A percentile compares a stretch with the other conserved stretches of the same genome.
These are phyloP conservation scores for Petrosia ficiformis DNA, from an alignment of 37 sponge, comb jelly and placozoan species.

Conservation along the genomic window DNA sequence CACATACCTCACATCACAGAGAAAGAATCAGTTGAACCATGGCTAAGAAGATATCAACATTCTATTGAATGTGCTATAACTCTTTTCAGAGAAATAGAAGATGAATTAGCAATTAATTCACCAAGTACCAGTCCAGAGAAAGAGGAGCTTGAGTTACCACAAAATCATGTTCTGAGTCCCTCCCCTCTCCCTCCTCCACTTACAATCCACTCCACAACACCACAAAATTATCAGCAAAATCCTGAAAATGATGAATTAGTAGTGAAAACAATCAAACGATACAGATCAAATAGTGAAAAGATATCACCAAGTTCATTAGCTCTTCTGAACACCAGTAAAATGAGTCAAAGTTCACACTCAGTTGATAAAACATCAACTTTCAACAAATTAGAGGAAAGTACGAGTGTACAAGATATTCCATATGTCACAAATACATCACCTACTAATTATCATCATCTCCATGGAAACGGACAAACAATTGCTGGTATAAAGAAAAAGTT, in stretches of 20 bases:
- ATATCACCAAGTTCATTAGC: not conserved
- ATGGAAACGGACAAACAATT: conserved; percentile 9
- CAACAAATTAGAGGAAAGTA: conserved; percentile 7
- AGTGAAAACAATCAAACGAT: not conserved
- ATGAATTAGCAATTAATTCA: conserved; percentile 37
- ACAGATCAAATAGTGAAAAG: not conserved
- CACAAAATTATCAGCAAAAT: not conserved
- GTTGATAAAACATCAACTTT: not conserved
- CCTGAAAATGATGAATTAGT: not conserved
- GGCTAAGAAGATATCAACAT: conserved; percentile 44
- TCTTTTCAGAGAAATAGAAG: conserved; percentile 54
- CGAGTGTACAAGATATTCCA: conserved; percentile 39
- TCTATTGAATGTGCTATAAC: conserved; percentile 42
- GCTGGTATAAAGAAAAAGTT: conserved; percentile 50
- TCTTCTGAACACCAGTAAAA: not conserved
- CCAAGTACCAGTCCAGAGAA: not conserved
- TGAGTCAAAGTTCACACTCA: not conserved
- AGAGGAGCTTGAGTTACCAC: not conserved
- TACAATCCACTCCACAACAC: not conserved
- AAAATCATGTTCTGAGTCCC: not conserved
- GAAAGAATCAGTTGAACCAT: conserved; percentile 41
- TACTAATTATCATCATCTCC: not conserved
- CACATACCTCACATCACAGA: conserved; percentile 19
- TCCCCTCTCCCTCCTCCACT: not conserved
- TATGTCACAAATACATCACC: conserved; percentile 9